These are phyloP conservation scores for Piezodorus guildinii DNA, from an alignment of 1,140 invertebrate genomes.

Conservation along the genomic window DNA sequence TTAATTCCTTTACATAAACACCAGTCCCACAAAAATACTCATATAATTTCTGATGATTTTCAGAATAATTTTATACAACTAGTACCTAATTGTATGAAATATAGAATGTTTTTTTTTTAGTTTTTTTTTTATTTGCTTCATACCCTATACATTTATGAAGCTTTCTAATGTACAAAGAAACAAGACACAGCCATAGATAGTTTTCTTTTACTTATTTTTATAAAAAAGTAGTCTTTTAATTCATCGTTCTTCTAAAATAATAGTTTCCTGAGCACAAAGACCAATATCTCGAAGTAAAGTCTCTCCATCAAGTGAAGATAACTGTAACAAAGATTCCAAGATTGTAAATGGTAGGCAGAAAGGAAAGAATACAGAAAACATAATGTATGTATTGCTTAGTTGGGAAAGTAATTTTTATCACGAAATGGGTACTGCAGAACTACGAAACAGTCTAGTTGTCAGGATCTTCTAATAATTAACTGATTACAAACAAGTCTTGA, in stretches of 20 bases:
- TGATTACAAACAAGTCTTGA: no score
- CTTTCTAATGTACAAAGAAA: neutral
- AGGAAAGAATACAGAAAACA: neutral
- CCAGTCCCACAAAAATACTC: no score
- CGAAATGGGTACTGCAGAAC: neutral
- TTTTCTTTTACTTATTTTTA: neutral
- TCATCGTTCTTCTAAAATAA: conserved; percentile 84
- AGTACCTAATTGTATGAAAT: no score
- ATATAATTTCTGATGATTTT: no score
- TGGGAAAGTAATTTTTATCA: no score
- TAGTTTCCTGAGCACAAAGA: conserved; percentile 81
- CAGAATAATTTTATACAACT: no score
- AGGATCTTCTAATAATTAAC: no score
- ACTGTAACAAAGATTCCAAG: conserved; percentile 43
- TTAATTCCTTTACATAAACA: no score
- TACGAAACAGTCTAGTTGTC: neutral
- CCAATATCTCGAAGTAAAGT: conserved; percentile 69
- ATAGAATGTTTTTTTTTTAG: no score
- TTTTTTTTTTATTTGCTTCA: no score
- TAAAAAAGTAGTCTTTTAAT: neutral
- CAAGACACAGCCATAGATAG: neutral
- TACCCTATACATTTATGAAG: neutral
- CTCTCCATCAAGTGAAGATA: conserved; percentile 61
- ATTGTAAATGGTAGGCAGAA: neutral
- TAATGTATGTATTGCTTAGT: no score